Conservation (phyloP, 30 jellyfish, hydroid and myxozoan species). For the Nemopilema nomurai region DNA sequence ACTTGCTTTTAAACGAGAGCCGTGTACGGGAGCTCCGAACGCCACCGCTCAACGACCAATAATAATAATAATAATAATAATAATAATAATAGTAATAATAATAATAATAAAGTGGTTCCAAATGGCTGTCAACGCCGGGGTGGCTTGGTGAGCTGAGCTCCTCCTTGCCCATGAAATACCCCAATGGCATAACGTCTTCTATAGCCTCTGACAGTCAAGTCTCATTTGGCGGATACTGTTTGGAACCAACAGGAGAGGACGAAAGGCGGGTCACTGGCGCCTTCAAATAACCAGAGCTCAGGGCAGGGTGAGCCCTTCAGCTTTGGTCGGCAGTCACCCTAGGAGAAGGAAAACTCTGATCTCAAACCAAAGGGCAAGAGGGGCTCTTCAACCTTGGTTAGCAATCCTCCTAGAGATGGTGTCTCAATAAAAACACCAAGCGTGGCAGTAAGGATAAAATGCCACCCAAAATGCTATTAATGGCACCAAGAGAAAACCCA, state of each 20-base stretch:
- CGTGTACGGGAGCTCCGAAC: too few species aligned
- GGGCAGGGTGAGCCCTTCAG: background rate
- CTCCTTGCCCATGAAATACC: background rate
- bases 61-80: too few species aligned
- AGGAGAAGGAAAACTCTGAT: too few species aligned
- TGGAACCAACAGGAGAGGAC: background rate
- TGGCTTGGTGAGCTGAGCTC: background rate
- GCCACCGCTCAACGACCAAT: too few species aligned
- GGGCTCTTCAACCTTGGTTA: background rate
- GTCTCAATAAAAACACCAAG: background rate
- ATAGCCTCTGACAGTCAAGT: background rate
- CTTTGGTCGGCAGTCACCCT: background rate
- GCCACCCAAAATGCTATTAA: background rate
- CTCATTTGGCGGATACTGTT: background rate
- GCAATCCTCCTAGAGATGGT: background rate
- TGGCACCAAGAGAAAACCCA: background rate
- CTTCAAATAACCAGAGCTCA: background rate
- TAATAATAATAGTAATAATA: background rate
- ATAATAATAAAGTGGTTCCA: background rate
- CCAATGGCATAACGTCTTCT: background rate
- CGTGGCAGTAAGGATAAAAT: conserved; percentile 11
- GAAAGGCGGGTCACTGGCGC: background rate
- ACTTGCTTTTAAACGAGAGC: too few species aligned
- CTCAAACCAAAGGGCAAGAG: background rate
- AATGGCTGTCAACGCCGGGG: background rate